Percentiles rank a stretch among this genome's conserved stretches.
These are phyloP conservation scores for Pygocentrus nattereri DNA, from an alignment of 2,797 vertebrate genomes.

Conservation along the genomic window DNA sequence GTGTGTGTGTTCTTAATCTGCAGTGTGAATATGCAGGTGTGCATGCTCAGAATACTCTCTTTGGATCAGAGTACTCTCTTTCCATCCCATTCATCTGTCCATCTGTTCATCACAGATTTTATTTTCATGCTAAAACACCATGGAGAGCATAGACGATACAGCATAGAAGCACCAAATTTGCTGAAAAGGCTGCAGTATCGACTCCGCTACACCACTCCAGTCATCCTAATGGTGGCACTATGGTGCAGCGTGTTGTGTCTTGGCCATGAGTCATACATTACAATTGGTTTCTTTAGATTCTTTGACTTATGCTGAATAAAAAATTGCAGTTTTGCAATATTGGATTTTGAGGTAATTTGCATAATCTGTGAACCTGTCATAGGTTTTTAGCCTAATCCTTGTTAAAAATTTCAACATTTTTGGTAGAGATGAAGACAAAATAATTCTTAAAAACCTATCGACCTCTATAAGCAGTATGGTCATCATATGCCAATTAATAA, in stretches of 20 bases:
- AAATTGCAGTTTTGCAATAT: background rate
- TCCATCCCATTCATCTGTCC: background rate
- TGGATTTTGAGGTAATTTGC: background rate
- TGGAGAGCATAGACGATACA: background rate
- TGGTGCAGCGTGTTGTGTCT: background rate
- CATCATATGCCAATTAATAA: background rate
- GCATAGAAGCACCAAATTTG: background rate
- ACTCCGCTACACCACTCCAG: background rate
- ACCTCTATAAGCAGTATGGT: background rate
- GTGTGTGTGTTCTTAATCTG: constrained; percentile 33
- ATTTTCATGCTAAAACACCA: background rate
- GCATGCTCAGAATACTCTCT: background rate
- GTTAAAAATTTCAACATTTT: background rate
- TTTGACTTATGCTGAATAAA: background rate
- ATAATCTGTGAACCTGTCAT: background rate
- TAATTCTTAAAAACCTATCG: background rate
- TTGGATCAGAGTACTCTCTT: background rate
- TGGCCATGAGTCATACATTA: background rate
- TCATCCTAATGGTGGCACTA: background rate
- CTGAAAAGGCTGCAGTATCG: background rate
- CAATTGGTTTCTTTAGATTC: background rate
- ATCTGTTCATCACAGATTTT: background rate
- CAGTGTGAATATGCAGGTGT: constrained; percentile 32
- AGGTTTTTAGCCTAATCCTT: background rate
- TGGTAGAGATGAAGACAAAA: background rate